Evolutionary conservation across 1,140 invertebrate genomes (phyloP).

Genomic region (Pseudomyrmex concolor): DNA sequence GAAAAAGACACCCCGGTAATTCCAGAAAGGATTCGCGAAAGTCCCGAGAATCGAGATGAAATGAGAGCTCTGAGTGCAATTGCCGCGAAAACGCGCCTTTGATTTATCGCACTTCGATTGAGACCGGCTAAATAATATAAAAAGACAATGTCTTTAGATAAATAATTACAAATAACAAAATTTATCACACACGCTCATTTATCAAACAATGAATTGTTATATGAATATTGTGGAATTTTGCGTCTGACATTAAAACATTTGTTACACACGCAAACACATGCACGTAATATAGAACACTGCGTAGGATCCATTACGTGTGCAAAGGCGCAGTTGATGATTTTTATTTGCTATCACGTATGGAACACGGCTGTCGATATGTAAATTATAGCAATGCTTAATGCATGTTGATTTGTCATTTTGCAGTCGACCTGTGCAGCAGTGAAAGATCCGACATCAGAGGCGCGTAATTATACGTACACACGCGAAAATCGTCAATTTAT

Average conservation of each 20-base stretch:
- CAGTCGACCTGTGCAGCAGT: conserved; percentile 30
- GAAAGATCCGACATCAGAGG: conserved; percentile 43
- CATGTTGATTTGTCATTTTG: conserved; percentile 67
- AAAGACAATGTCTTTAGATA: background rate
- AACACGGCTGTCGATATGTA: conserved; percentile 66
- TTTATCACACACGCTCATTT: background rate
- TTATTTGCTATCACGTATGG: conserved; percentile 1
- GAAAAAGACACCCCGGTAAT: conserved; percentile 45
- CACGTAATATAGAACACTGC: background rate
- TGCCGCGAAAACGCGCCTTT: conserved; percentile 18
- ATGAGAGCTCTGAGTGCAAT: background rate
- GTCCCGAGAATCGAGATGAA: conserved; percentile 27
- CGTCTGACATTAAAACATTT: background rate
- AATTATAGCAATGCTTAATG: conserved; percentile 67
- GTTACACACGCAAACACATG: too few species aligned
- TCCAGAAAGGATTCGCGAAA: conserved; percentile 73
- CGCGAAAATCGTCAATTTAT: background rate
- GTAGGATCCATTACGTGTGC: conserved; percentile 44
- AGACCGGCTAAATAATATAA: background rate
- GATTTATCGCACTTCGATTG: conserved; percentile 28
- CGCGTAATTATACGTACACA: background rate
- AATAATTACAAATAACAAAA: background rate
- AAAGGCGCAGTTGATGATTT: conserved; percentile 3
- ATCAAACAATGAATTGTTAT: background rate
- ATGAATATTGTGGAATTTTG: too few species aligned